A percentile compares a stretch with the other conserved stretches of the same genome.
Conservation (phyloP, 2,888 invertebrate genomes). For the Drosophila falleni region DNA sequence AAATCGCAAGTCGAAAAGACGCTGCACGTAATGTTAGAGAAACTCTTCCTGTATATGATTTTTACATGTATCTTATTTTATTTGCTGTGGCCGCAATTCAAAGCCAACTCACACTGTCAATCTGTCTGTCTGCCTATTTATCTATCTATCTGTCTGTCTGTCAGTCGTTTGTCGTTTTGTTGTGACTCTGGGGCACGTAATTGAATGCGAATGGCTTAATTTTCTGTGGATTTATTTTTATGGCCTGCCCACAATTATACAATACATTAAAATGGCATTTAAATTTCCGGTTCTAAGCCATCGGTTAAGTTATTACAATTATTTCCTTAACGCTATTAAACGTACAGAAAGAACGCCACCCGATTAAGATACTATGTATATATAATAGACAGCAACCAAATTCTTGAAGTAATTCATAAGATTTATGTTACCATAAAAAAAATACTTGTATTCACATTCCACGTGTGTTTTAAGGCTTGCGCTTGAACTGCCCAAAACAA, state of each 20-base stretch:
- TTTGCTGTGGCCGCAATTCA: slow-evolving; percentile 32
- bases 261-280: slow-evolving; percentile 59
- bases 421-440: slow-evolving; percentile 11
- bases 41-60: slow-evolving; percentile 60
- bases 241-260: slow-evolving; percentile 66
- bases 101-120: slow-evolving; percentile 17
- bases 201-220: slow-evolving; percentile 76
- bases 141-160: slow-evolving; percentile 8
- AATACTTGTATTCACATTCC: slow-evolving; percentile 19
- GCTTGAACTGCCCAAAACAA: slow-evolving; percentile 26
- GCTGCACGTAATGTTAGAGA: slow-evolving; percentile 45
- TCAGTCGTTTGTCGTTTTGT: slow-evolving; percentile 3
- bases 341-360: slow-evolving; percentile 19
- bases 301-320: slow-evolving; percentile 41
- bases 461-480: slow-evolving; percentile 9
- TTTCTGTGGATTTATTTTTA: slow-evolving; percentile 65
- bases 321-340: slow-evolving; percentile 22
- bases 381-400: slow-evolving; percentile 4
- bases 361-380: not conserved
- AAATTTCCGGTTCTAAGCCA: slow-evolving; percentile 65
- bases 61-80: slow-evolving; percentile 56
- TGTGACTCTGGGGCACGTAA: slow-evolving; percentile 62
- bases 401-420: not conserved
- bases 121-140: slow-evolving; percentile 4
- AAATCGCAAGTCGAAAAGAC: slow-evolving; percentile 20